Evolutionary conservation across 2,888 invertebrate genomes (phyloP).

Genomic region (Drosophila paucipuncta): DNA sequence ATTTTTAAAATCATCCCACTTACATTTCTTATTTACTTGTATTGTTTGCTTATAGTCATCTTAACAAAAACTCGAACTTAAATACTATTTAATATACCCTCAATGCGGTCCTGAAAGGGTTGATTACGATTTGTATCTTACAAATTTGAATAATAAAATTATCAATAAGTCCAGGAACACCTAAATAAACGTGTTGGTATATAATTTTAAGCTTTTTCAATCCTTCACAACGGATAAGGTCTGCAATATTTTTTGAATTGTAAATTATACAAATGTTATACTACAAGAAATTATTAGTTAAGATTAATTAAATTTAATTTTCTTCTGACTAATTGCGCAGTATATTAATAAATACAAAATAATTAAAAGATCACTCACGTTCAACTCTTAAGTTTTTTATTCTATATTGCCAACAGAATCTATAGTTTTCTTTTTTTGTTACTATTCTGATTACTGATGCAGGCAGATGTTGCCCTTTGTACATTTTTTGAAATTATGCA

Average conservation of each 20-base stretch:
- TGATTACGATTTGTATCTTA: background rate
- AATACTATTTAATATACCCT: background rate
- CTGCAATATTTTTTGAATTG: background rate
- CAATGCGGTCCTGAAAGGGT: background rate
- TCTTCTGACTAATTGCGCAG: background rate
- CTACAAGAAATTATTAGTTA: background rate
- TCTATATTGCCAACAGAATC: background rate
- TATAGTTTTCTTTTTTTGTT: background rate
- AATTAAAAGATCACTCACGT: fast-evolving
- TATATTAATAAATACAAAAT: background rate
- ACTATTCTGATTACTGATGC: background rate
- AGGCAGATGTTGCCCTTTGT: background rate
- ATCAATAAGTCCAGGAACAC: background rate
- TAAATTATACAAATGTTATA: background rate
- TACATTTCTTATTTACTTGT: background rate
- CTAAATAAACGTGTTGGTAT: background rate
- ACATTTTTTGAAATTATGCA: background rate
- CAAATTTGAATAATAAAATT: background rate
- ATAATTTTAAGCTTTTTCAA: background rate
- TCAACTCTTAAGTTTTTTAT: background rate
- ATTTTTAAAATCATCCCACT: background rate
- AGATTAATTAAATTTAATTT: fast-evolving
- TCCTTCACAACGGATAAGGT: background rate
- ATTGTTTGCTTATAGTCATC: background rate
- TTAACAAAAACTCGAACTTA: background rate